Evolutionary conservation across 1,140 invertebrate species (phyloP), one percentile per base, ranked within the genome.

Genomic region (Telenomus remus): DNA sequence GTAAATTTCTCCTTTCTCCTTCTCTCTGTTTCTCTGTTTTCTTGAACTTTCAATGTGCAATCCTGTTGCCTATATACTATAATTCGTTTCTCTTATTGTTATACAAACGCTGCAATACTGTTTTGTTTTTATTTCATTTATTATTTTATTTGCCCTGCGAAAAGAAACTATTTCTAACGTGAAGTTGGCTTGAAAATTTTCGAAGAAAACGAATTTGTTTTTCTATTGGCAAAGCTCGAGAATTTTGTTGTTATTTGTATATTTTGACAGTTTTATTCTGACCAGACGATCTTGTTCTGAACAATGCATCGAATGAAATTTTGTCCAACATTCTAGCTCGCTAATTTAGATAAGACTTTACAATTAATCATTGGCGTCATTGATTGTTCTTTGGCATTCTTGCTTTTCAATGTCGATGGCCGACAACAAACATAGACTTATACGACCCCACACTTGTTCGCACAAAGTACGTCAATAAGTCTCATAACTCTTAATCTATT

Each of bases 241-340:
- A n/a, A n/a, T 27, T 27, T 27, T 6, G 19, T 27, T 27, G 19
- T 27, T 27, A 27, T 27, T n/a, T 6, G 19, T 27, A 27, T 39
- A 39, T 39, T 39, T 10, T 39, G 37, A 39, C n/a, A n/a, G 9
- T 39, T 39, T 10, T 11, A 39, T 39, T 9, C n/a, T 9, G n/a
- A 39, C 37, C 37, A 9, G 19, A 9, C n/a, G 37, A n/a, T 39
- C n/a, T n/a, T 39, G 9, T 11, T n/a, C 2, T 39, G 9, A n/a
- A 11, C 37, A n/a, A 39, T 39, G 37, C 37, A 39, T 39, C 37
- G 37, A 35, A 39, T 27, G n/a, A 37, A 11, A 48, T 27, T 48
- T 15, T 6, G 46, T 59, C 56, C 56, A 59, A 49, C 46, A 59
- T 59, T 59, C 56, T 59, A 14, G 34, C 5, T 15, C 13, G 11